phyloP scores from a whole-genome alignment of 2,888 invertebrate species.

The Cybosia mesomella region DNA sequence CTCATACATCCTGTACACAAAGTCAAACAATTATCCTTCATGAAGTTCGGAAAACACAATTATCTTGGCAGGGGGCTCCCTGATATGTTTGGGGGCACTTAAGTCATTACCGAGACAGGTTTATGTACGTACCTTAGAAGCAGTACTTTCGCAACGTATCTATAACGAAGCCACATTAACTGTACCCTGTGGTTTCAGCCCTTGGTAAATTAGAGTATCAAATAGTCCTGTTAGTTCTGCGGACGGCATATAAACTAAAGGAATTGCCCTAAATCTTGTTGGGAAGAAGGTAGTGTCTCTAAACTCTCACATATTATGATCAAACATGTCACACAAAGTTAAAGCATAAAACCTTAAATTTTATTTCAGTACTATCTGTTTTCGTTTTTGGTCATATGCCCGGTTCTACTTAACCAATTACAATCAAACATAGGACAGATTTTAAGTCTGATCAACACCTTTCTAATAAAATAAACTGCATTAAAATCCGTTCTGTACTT shows the following conservation, averaged over 20 bases:
- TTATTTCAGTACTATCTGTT: no score
- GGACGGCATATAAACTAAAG: neutral
- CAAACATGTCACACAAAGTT: no score
- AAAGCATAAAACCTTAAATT: no score
- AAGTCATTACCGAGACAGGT: neutral
- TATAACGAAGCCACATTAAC: slow-evolving; percentile 1
- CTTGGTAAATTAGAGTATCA: neutral
- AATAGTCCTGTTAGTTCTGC: neutral
- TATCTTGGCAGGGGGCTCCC: neutral
- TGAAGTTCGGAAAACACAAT: neutral
- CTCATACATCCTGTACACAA: neutral
- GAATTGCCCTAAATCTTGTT: neutral
- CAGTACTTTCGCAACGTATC: neutral
- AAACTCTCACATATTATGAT: no score
- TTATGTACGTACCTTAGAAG: neutral
- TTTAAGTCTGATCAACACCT: no score
- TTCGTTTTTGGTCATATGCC: no score
- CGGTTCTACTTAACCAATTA: no score
- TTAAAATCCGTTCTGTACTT: no score
- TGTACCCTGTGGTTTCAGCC: neutral
- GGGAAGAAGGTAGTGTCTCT: neutral
- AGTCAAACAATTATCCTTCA: neutral
- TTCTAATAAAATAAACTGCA: no score
- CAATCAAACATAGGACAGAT: no score
- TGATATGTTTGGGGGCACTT: slow-evolving; percentile 1